A percentile compares a stretch with the other conserved stretches of the same genome.
phyloP scores from a whole-genome alignment of 2,888 invertebrate genomes.

The Phaedon cochleariae region DNA sequence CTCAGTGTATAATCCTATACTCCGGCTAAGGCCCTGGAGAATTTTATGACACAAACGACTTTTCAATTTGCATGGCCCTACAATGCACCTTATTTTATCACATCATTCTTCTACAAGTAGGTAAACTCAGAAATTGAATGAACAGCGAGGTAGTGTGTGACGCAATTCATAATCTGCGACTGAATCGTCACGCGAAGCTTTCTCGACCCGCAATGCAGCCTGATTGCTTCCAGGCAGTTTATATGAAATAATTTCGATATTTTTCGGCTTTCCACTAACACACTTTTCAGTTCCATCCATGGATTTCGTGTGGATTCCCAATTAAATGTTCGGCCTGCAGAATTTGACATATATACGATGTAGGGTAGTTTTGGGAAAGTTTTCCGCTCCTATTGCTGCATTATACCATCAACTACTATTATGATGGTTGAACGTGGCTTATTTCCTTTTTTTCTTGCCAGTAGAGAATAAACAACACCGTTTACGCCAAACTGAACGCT shows the following conservation, averaged over 20 bases:
- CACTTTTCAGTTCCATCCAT: constrained; percentile 4
- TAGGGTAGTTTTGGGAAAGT: neutral
- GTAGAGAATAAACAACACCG: too few relatives aligned
- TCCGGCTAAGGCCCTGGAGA: too few relatives aligned
- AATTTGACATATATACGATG: neutral
- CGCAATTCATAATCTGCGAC: constrained; percentile 48
- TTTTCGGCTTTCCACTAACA: constrained; percentile 33
- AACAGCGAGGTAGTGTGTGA: constrained; percentile 45
- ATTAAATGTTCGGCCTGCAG: neutral
- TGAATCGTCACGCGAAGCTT: constrained; percentile 50
- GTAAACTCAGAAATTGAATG: constrained; percentile 32
- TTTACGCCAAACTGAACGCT: too few relatives aligned
- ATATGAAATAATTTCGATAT: constrained; percentile 40
- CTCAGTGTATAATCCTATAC: too few relatives aligned
- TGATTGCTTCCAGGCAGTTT: constrained; percentile 45
- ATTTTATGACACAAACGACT: too few relatives aligned
- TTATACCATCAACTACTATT: too few relatives aligned
- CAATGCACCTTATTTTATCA: too few relatives aligned
- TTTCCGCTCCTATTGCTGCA: neutral
- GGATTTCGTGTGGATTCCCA: neutral
- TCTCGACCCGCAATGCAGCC: constrained; percentile 53
- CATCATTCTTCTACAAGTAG: neutral
- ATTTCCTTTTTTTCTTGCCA: too few relatives aligned
- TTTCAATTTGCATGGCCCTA: too few relatives aligned
- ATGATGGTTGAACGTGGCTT: too few relatives aligned